Evolutionary conservation across 2,113 vertebrate genomes (phyloP).

Genomic region (Hemibagrus wyckioides): DNA sequence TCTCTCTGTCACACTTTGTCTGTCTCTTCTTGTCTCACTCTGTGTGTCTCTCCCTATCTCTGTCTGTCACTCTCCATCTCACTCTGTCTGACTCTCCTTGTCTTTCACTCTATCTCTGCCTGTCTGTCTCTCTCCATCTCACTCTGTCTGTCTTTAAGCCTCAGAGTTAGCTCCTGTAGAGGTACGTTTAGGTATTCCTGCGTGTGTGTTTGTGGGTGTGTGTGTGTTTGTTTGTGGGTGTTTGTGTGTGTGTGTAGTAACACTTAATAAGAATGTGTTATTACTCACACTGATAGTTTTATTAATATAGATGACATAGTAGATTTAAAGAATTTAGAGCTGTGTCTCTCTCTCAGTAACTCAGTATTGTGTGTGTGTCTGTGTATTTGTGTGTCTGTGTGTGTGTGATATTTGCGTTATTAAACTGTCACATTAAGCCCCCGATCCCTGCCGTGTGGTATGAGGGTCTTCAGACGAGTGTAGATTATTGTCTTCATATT

Average conservation of each 20-base stretch:
- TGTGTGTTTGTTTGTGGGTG: no score
- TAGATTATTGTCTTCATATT: not conserved
- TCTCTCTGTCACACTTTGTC: not conserved
- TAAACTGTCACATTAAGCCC: not conserved
- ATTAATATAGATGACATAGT: not conserved
- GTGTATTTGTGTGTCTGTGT: not conserved
- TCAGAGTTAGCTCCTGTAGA: not conserved
- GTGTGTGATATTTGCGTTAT: not conserved
- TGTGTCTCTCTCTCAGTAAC: not conserved
- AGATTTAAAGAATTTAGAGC: not conserved
- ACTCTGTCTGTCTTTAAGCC: no score
- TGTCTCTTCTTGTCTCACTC: no score
- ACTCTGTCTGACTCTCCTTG: not conserved
- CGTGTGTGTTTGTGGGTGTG: not conserved
- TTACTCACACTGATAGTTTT: not conserved
- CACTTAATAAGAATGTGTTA: not conserved
- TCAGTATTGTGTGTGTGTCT: not conserved
- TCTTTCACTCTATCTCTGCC: not conserved
- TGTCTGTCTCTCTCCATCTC: no score
- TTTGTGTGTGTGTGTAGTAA: not conserved
- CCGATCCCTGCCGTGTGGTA: not conserved
- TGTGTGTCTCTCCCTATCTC: no score
- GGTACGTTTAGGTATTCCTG: not conserved
- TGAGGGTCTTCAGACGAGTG: not conserved
- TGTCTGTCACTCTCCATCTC: not conserved